phyloP scores from a whole-genome alignment of 64 coral and sea anemone genomes.

The Stichodactyla mertensii region DNA sequence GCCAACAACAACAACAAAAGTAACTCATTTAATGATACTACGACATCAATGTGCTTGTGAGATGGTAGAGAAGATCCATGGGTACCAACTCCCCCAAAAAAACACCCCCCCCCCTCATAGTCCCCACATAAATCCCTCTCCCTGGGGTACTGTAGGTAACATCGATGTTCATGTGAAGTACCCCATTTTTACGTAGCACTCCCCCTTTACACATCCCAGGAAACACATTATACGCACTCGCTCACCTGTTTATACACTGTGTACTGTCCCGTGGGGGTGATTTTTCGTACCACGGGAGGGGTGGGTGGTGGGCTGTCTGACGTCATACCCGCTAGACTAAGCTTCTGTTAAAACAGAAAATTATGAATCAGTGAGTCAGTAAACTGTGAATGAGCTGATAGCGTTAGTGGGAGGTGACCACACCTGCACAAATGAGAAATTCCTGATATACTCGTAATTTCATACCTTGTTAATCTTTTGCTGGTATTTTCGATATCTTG shows the following conservation, averaged over 20 bases:
- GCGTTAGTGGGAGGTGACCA: no score
- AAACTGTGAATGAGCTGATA: no score
- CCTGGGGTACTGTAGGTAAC: no score
- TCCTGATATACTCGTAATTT: background rate
- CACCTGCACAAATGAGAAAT: no score
- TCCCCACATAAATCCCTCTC: no score
- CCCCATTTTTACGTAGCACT: no score
- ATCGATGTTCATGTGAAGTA: no score
- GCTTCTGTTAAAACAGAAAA: slow-evolving; percentile 47
- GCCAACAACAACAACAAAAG: background rate
- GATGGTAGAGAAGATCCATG: background rate
- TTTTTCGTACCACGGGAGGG: slow-evolving; percentile 58
- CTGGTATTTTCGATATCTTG: slow-evolving; percentile 68
- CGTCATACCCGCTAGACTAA: slow-evolving; percentile 66
- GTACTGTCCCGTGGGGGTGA: slow-evolving; percentile 45
- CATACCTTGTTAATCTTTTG: slow-evolving; percentile 71
- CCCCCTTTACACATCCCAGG: no score
- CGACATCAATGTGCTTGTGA: no score
- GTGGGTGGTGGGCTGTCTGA: slow-evolving; percentile 72
- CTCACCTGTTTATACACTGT: slow-evolving; percentile 89
- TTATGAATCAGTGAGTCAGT: no score
- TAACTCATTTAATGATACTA: no score
- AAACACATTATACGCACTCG: background rate
- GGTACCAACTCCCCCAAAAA: background rate
- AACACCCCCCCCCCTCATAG: no score